A percentile compares a stretch with the other conserved stretches of the same genome.
Evolutionary conservation across 2,888 invertebrate species (phyloP).

Genomic region (Rhagonycha lutea): DNA sequence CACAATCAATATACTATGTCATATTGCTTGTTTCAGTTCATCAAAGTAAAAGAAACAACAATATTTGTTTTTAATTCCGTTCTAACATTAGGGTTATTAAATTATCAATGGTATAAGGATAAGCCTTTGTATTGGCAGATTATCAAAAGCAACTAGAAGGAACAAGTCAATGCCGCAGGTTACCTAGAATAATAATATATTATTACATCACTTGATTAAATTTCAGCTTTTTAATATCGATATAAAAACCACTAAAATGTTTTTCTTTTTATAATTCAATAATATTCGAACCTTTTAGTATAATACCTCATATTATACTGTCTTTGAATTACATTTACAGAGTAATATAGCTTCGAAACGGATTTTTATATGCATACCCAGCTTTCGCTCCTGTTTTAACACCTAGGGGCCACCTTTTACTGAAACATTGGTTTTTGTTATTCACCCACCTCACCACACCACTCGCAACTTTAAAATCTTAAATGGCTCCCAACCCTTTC

Average conservation of each 20-base stretch:
- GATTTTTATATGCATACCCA: no score
- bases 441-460: no score
- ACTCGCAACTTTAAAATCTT: no score
- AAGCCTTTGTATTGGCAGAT: not conserved
- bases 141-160: not conserved
- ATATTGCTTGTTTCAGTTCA: not conserved
- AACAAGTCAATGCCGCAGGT: not conserved
- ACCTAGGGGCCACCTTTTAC: no score
- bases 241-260: not conserved
- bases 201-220: not conserved
- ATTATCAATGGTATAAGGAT: not conserved
- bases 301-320: no score
- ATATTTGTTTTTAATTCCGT: not conserved
- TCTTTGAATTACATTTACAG: no score
- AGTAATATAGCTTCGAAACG: no score
- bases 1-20: no score
- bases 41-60: not conserved
- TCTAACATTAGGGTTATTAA: not conserved
- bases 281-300: no score
- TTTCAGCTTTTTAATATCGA: not conserved
- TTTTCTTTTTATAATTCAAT: not conserved
- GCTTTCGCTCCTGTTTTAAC: no score
- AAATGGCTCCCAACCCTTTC: no score
- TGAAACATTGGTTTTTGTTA: no score
- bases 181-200: not conserved